These are phyloP conservation scores for Atherinomorus stipes DNA, from an alignment of 2,113 vertebrate species.

Conservation along the genomic window DNA sequence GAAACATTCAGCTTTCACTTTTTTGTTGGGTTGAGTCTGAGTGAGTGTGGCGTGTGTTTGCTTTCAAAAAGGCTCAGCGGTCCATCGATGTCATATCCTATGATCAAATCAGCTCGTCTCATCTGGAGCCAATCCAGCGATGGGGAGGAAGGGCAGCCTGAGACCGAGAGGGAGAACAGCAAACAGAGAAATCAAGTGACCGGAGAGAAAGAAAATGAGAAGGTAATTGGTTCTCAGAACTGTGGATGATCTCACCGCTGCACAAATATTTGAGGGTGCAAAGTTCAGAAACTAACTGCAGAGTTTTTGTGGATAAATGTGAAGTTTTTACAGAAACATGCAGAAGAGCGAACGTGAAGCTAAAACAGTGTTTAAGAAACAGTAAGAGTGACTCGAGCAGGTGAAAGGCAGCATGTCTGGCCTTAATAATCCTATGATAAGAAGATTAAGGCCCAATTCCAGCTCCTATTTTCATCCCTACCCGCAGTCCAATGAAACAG, in stretches of 20 bases:
- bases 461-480: too few relatives aligned
- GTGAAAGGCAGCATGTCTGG: too few relatives aligned
- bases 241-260: slow-evolving; percentile 30
- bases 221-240: slow-evolving; percentile 14
- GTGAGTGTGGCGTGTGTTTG: not conserved
- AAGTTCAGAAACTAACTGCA: slow-evolving; percentile 37
- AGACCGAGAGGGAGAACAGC: not conserved
- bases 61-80: not conserved
- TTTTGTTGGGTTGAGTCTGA: not conserved
- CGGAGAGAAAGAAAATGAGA: slow-evolving; percentile 12
- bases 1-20: not conserved
- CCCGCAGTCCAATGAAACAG: too few relatives aligned
- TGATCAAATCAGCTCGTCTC: slow-evolving; percentile 36
- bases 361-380: too few relatives aligned
- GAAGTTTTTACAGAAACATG: slow-evolving; percentile 11
- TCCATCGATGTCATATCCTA: slow-evolving; percentile 15
- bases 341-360: too few relatives aligned
- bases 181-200: not conserved
- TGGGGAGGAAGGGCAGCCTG: not conserved
- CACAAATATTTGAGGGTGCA: slow-evolving; percentile 46
- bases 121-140: slow-evolving; percentile 12
- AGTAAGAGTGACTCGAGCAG: too few relatives aligned
- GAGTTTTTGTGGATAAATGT: slow-evolving; percentile 13
- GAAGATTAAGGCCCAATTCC: too few relatives aligned
- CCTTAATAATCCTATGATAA: too few relatives aligned